Conservation (phyloP, 2,797 vertebrate species). For the Platyrinchus mystaceus region DNA sequence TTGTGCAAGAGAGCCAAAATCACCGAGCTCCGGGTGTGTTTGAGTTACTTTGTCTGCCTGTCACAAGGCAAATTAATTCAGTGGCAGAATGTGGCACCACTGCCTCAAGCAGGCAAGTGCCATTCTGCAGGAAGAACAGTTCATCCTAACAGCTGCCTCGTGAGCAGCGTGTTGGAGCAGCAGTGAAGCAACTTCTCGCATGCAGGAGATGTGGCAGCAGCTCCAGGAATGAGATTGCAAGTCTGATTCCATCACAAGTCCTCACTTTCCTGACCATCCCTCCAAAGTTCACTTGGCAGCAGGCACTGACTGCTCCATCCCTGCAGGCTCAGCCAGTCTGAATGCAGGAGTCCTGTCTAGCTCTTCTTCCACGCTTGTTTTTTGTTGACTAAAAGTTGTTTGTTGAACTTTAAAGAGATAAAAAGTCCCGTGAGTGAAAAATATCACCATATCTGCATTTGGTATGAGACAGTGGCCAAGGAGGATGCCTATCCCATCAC, state of each 20-base stretch:
- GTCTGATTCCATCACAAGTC: neutral
- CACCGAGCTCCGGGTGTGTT: neutral
- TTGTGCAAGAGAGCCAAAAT: neutral
- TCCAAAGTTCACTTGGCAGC: neutral
- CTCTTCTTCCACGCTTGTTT: fast-evolving
- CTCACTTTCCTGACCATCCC: neutral
- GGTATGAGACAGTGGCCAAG: no score
- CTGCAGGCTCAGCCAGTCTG: neutral
- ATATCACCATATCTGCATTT: neutral
- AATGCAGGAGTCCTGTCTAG: fast-evolving
- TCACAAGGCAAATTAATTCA: constrained; percentile 1
- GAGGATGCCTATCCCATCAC: neutral
- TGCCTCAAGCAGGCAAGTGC: neutral
- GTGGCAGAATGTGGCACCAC: neutral
- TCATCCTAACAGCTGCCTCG: constrained; percentile 4
- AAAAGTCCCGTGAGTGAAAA: neutral
- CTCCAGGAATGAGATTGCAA: neutral
- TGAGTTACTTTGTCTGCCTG: neutral
- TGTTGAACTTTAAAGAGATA: neutral
- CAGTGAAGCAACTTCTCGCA: neutral
- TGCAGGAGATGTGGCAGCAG: neutral
- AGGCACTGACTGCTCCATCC: neutral
- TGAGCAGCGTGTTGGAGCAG: neutral
- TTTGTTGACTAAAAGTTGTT: neutral
- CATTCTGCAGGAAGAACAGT: neutral